A percentile compares a stretch with the other conserved stretches of the same genome.
Conservation (phyloP, 2,113 vertebrate species). For the Saccopteryx bilineata region DNA sequence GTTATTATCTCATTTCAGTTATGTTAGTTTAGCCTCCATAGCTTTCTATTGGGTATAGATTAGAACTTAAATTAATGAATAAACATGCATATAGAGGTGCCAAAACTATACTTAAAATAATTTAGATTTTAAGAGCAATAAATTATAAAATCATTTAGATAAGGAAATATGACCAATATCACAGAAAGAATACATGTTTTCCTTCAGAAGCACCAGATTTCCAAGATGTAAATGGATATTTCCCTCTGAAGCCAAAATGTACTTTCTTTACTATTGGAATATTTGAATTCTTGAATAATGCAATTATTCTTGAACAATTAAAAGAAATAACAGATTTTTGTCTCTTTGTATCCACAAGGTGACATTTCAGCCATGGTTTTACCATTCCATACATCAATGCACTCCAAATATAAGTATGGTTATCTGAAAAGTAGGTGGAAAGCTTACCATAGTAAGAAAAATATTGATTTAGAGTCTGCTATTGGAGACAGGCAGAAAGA, state of each 20-base stretch:
- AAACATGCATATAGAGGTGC: background rate
- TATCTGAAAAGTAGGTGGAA: conserved; percentile 47
- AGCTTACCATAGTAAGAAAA: conserved; percentile 12
- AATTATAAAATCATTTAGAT: conserved; percentile 28
- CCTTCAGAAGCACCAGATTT: background rate
- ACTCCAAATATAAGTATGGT: background rate
- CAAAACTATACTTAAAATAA: conserved; percentile 3
- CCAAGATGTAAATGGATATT: conserved; percentile 6
- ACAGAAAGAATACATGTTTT: background rate
- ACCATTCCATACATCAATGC: background rate
- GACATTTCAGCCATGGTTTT: background rate
- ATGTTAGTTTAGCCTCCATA: background rate
- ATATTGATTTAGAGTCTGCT: background rate
- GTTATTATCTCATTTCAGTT: background rate
- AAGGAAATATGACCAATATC: background rate
- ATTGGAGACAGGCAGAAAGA: conserved; percentile 54
- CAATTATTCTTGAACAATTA: conserved; percentile 17
- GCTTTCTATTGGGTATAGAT: background rate
- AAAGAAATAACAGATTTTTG: background rate
- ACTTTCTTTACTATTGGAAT: background rate
- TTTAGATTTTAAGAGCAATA: conserved; percentile 18
- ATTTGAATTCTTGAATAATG: background rate
- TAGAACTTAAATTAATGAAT: conserved; percentile 8
- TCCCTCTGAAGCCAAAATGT: background rate
- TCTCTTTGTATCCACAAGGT: background rate